Base-by-base conservation (phyloP, 2,888 invertebrate species). In the Cataglyphis rosenhaueri region DNA sequence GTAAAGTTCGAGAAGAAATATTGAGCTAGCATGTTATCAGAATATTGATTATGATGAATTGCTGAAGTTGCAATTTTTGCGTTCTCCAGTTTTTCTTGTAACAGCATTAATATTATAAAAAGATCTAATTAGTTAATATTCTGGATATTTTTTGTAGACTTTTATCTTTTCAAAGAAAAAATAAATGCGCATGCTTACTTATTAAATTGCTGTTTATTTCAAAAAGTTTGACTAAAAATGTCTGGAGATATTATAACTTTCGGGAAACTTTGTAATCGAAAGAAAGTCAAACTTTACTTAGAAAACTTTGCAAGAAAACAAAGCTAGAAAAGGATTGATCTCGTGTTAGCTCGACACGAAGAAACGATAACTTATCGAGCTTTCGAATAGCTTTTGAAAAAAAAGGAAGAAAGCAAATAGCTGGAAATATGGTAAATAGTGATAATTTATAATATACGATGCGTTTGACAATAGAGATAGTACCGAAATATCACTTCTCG, bases 381-480 rank as follows among this genome's bases (percentile, higher is more conserved):
- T 52, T 75, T 25, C 4, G 35, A 55, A 4, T 52, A 12, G 18
- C 10, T 6, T 25, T 55, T 8, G n/a, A 66, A 66, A 0, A 38
- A 55, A 38, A 12, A n/a, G 4, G 44, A n/a, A 18, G 12, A 55
- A 76, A 65, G 25, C 21, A 38, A 75, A 61, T 41, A 61, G 8
- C 3, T 44, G 44, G 32, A 62, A 62, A 62, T 32, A 25, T 18
- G 38, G 0, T 18, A 64, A 21, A 41, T 41, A 75, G 8, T 9
- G 32, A 73, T 75, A 75, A 65, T 52, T 38, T 9, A n/a, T 59
- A 74, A 55, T 5, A 9, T 78, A 68, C n/a, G 25, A 66, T 66
- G 12, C 38, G 25, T 76, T 66, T 66, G n/a, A 57, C 12, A 41
- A 57, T 32, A 57, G 15, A 68, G 15, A 68, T 55, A 32, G 29